Base-by-base conservation (phyloP, 1,140 invertebrate species). In the Cephus cinctus region DNA sequence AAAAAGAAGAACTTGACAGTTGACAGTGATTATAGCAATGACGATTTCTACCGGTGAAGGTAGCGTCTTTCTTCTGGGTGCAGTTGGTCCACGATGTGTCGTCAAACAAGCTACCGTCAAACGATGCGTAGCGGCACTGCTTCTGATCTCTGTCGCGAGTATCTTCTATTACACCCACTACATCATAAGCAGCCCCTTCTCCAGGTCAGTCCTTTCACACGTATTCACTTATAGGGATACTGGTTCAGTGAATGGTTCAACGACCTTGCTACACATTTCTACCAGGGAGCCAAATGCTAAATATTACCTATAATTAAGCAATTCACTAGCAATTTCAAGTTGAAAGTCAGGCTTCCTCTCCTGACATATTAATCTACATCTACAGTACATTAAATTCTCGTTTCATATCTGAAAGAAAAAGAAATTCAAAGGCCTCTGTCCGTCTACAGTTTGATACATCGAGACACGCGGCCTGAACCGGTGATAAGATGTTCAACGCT, bases 401-500 rank as follows among this genome's bases (percentile, higher is more conserved):
- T 76, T 78, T 11, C n/a, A n/a, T n/a, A n/a, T n/a, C n/a, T n/a
- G n/a, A n/a, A n/a, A n/a, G n/a, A n/a, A n/a, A n/a, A n/a, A n/a
- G n/a, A n/a, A n/a, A n/a, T n/a, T n/a, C n/a, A n/a, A n/a, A n/a
- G n/a, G n/a, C n/a, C n/a, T n/a, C n/a, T n/a, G n/a, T n/a, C n/a
- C n/a, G n/a, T n/a, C n/a, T n/a, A n/a, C 74, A 88, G 86, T 51
- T 65, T 88, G 58, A 87, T 90, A 58, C 87, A 86, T 72, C 82
- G 86, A 31, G 85, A 87, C 58, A 85, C 84, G 1, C 83, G 85
- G 52, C 89, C 89, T 6, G 84, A 88, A 58, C 87, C 88, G 40
- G 80, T 88, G 53, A 88, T 90, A 66, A 85, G 86, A 66, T 92
- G 90, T 72, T 86, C 86, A 44, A 80, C 88, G 55, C 75, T 87